These are phyloP conservation scores for Onthophagus taurus DNA, from an alignment of 1,140 invertebrate genomes.

Conservation along the genomic window DNA sequence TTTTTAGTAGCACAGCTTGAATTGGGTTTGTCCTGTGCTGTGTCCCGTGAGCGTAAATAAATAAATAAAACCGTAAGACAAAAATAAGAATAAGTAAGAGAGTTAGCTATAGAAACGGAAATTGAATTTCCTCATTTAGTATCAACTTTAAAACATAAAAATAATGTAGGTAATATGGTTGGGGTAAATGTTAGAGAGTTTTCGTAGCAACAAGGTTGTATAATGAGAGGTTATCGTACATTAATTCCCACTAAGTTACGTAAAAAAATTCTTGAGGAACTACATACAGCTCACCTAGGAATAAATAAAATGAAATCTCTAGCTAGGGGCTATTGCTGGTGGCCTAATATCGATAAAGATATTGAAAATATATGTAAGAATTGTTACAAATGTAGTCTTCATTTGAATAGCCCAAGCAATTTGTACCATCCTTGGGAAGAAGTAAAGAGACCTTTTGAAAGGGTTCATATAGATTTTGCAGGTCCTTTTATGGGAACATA, in stretches of 20 bases:
- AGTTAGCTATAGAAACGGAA: too few relatives aligned
- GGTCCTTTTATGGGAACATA: constrained; percentile 26
- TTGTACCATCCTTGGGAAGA: constrained; percentile 24
- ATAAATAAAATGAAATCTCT: constrained; percentile 22
- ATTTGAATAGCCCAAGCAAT: constrained; percentile 18
- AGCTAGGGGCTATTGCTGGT: constrained; percentile 20
- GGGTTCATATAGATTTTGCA: constrained; percentile 30
- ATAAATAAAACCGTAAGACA: too few relatives aligned
- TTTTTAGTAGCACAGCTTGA: too few relatives aligned
- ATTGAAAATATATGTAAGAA: constrained; percentile 24
- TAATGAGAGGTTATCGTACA: constrained; percentile 23
- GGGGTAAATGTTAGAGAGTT: too few relatives aligned
- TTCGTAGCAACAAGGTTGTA: constrained; percentile 22
- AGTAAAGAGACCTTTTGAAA: constrained; percentile 21
- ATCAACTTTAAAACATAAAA: too few relatives aligned
- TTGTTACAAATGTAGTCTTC: constrained; percentile 14
- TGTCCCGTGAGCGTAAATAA: too few relatives aligned
- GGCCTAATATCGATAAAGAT: constrained; percentile 23
- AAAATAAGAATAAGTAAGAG: too few relatives aligned
- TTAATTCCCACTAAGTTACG: constrained; percentile 17
- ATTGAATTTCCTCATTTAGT: too few relatives aligned
- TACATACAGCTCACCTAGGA: constrained; percentile 22
- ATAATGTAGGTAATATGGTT: too few relatives aligned
- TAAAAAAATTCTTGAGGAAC: constrained; percentile 15
- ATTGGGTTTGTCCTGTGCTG: too few relatives aligned